Evolutionary conservation across 2,113 vertebrate genomes (phyloP), one percentile per base, ranked within the genome.

Genomic region (Tupaia tana): DNA sequence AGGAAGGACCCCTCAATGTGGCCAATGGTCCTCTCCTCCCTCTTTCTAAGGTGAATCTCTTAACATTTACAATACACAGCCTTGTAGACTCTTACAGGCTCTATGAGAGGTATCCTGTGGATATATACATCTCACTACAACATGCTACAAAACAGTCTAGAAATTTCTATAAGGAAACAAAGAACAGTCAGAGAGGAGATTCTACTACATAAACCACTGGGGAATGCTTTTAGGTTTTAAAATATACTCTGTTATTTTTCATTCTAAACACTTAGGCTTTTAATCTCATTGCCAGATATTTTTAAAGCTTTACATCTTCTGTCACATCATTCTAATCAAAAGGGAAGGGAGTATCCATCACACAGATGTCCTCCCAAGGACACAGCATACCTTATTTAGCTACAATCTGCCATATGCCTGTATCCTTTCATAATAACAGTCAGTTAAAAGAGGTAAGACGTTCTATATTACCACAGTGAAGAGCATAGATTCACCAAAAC

Each of bases 211-310:
- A 80, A 69, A 93, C 63, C 15, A 87, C 13, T 58, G 11, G 9
- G 14, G 29, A 31, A 58, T 64, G 4, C 58, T 94, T 74, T 63
- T 11, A 59, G 52, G 54, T 64, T 83, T 77, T 87, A 74, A 67
- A 85, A 88, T 64, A 70, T 4, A 56, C 22, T 90, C 29, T 54
- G 9, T 25, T 93, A 69, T 78, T 77, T 24, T 90, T 24, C 10
- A 94, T 58, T 91, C 34, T 93, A 86, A 77, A 91, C 2, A 73
- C 24, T 56, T 29, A 12, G 52, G 18, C 43, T 95, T 92, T 82
- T 71, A 59, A 73, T 86, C 43, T 87, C 25, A 61, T 16, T 6
- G 22, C 16, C 20, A 13, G 66, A 15, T 58, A 85, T 15, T 93
- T 86, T 77, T 64, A 61, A 89, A 79, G 31, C 7, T 6, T 58